Evolutionary conservation across 2,888 invertebrate species (phyloP).

Genomic region (Diplolepis rosae): DNA sequence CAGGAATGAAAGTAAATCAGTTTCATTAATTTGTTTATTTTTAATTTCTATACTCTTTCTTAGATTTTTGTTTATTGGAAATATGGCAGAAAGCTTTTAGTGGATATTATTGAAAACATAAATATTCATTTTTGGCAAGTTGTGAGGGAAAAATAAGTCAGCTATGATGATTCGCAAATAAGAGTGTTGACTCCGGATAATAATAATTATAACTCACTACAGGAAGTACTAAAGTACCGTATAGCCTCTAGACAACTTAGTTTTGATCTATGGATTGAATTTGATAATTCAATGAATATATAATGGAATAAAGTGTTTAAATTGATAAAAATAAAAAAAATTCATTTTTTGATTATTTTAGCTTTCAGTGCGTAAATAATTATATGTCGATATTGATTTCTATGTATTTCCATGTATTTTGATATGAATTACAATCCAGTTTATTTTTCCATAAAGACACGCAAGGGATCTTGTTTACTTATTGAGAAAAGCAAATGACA

Average conservation of each 20-base stretch:
- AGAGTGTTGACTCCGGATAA: neutral
- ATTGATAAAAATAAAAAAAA: no score
- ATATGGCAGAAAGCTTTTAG: constrained; percentile 22
- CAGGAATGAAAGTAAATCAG: neutral
- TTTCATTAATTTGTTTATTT: neutral
- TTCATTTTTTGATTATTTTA: no score
- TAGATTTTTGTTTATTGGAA: neutral
- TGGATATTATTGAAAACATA: neutral
- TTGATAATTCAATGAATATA: no score
- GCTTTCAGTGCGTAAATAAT: no score
- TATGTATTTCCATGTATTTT: constrained; percentile 2
- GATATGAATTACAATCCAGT: constrained; percentile 6
- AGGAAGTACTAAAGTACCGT: neutral
- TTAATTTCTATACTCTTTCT: neutral
- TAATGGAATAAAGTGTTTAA: no score
- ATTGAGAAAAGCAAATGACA: neutral
- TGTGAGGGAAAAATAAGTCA: neutral
- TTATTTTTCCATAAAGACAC: constrained; percentile 13
- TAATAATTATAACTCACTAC: neutral
- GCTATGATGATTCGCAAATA: neutral
- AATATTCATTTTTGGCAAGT: neutral
- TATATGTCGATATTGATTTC: neutral
- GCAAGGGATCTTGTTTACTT: neutral
- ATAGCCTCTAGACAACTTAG: neutral
- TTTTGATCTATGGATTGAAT: no score